A percentile compares a stretch with the other conserved stretches of the same genome.
Evolutionary conservation across 2,797 vertebrate species (phyloP).

Genomic region (Pseudotriccus pelzelni): DNA sequence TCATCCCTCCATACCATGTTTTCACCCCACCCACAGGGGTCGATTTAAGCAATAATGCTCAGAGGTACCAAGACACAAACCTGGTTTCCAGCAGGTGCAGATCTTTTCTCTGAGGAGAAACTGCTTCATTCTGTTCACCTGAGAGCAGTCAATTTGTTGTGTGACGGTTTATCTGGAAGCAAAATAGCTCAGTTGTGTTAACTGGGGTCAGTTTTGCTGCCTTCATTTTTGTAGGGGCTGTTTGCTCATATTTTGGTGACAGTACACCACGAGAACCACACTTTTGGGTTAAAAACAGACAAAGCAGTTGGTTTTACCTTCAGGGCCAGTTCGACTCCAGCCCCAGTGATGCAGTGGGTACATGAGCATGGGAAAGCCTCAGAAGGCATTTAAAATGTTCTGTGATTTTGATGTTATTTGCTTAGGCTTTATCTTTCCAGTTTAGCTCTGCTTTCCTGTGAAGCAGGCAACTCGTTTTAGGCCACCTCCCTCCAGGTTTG

Average conservation of each 20-base stretch:
- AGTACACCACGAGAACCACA: background rate
- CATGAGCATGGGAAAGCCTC: background rate
- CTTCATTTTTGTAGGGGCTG: background rate
- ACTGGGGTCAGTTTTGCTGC: constrained; percentile 1
- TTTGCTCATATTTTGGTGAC: background rate
- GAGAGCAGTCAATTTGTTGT: background rate
- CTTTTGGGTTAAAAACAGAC: background rate
- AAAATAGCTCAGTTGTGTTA: background rate
- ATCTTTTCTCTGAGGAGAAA: background rate
- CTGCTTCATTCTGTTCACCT: background rate
- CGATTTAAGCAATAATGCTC: constrained; percentile 87
- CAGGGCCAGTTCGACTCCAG: background rate
- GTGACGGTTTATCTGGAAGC: background rate
- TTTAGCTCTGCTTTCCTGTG: constrained; percentile 8
- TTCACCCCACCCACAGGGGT: constrained; percentile 90
- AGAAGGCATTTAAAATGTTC: background rate
- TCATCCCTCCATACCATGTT: constrained; percentile 76
- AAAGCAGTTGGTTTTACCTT: background rate
- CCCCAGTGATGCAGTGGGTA: background rate
- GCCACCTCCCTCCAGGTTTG: background rate
- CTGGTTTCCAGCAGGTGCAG: background rate
- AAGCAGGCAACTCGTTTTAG: background rate
- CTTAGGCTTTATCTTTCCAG: background rate
- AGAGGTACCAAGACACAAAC: constrained; percentile 39
- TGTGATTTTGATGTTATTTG: background rate